A percentile compares a stretch with the other conserved stretches of the same genome.
Conservation (phyloP, 2,888 invertebrate genomes). For the Cryptocephalus primarius region DNA sequence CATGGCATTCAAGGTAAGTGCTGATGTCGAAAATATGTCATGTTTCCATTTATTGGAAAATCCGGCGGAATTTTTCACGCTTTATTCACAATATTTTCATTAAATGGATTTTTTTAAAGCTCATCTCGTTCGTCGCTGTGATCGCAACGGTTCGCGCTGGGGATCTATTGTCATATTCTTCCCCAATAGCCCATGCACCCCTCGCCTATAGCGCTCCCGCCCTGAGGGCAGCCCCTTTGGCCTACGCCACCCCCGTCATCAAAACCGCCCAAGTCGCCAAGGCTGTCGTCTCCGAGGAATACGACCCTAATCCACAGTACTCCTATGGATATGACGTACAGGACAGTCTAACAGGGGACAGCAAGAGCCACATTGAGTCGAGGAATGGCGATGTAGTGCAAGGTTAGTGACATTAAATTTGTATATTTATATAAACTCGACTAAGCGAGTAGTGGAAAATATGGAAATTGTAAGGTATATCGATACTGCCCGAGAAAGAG, state of each 20-base stretch:
- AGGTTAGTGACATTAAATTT: constrained; percentile 1
- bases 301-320: constrained; percentile 41
- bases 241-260: constrained; percentile 22
- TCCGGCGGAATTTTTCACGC: too few relatives aligned
- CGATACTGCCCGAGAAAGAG: too few relatives aligned
- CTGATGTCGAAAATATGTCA: too few relatives aligned
- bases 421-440: too few relatives aligned
- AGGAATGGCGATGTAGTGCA: constrained; percentile 50
- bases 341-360: constrained; percentile 46
- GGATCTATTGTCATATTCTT: not conserved
- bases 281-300: constrained; percentile 24
- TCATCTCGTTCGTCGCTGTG: too few relatives aligned
- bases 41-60: too few relatives aligned
- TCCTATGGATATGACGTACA: constrained; percentile 47
- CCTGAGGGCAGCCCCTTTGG: not conserved
- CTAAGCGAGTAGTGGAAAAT: too few relatives aligned
- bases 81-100: too few relatives aligned
- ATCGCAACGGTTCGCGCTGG: too few relatives aligned
- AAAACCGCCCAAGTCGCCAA: constrained; percentile 17
- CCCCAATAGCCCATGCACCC: not conserved
- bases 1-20: too few relatives aligned
- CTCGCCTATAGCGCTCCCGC: not conserved
- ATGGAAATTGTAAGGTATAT: too few relatives aligned
- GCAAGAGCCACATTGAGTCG: constrained; percentile 50
- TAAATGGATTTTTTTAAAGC: too few relatives aligned